phyloP scores from a whole-genome alignment of 2,113 vertebrate genomes.

The Ramphastos sulfuratus region DNA sequence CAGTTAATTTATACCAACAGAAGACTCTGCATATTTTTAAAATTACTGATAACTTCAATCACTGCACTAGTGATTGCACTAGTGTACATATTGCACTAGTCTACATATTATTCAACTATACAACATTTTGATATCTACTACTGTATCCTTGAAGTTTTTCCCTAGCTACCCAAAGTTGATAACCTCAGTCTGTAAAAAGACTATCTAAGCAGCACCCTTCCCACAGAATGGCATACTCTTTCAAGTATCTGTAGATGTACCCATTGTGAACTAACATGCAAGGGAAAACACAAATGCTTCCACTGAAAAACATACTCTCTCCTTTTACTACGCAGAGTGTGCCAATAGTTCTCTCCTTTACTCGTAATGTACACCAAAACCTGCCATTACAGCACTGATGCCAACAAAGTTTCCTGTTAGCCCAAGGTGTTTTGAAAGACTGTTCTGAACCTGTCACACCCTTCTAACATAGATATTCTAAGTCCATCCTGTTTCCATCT shows the following conservation, averaged over 20 bases:
- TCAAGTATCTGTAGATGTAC: background rate
- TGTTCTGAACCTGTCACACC: background rate
- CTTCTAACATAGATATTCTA: background rate
- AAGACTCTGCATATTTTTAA: background rate
- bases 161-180: background rate
- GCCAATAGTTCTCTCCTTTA: background rate
- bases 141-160: background rate
- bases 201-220: background rate
- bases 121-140: background rate
- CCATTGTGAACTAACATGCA: background rate
- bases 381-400: fast-evolving
- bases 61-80: too few relatives aligned
- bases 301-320: background rate
- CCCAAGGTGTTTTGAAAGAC: background rate
- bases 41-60: background rate
- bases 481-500: background rate
- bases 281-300: background rate
- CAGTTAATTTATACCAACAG: too few relatives aligned
- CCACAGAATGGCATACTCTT: background rate
- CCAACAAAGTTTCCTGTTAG: background rate
- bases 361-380: background rate
- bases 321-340: background rate
- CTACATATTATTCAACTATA: background rate
- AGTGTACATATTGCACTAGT: fast-evolving
- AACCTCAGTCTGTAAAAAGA: background rate